phyloP scores from a whole-genome alignment of 2,113 vertebrate species.

The Notothenia rossii region DNA sequence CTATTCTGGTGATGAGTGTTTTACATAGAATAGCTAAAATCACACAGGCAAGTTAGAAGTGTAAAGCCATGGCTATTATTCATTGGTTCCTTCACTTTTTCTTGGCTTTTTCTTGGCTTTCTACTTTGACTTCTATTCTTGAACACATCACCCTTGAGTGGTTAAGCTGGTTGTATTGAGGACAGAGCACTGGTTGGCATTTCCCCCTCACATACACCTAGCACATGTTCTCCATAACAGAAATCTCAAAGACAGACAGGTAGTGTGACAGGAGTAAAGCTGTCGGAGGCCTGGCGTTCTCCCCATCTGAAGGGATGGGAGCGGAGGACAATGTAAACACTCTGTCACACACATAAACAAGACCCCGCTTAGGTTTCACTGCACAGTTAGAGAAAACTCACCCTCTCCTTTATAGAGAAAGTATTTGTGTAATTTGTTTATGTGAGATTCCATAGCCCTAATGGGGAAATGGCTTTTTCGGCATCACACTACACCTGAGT shows the following conservation, averaged over 20 bases:
- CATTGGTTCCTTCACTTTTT: constrained; percentile 7
- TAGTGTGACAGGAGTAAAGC: constrained; percentile 73
- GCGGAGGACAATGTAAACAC: constrained; percentile 81
- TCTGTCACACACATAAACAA: constrained; percentile 80
- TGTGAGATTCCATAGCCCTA: constrained; percentile 71
- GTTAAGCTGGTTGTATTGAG: constrained; percentile 57
- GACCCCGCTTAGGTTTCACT: constrained; percentile 72
- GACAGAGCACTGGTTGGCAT: constrained; percentile 46
- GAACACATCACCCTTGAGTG: constrained; percentile 51
- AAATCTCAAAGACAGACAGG: constrained; percentile 69
- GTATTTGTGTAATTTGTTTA: constrained; percentile 84
- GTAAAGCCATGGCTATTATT: constrained; percentile 30
- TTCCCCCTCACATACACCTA: constrained; percentile 36
- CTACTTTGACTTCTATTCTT: constrained; percentile 36
- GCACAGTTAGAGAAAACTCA: constrained; percentile 59
- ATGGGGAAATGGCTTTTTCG: constrained; percentile 77
- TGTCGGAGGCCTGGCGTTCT: constrained; percentile 59
- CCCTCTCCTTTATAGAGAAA: constrained; percentile 75
- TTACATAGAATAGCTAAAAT: constrained; percentile 29
- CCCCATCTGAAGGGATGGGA: constrained; percentile 70
- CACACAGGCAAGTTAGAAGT: background rate
- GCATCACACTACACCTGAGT: constrained; percentile 78
- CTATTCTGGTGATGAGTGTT: constrained; percentile 9
- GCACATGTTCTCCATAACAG: constrained; percentile 77
- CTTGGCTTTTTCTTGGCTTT: constrained; percentile 2